Percentiles rank a stretch among this genome's conserved stretches.
Conservation (phyloP, 2,113 vertebrate species). For the Miniopterus natalensis region DNA sequence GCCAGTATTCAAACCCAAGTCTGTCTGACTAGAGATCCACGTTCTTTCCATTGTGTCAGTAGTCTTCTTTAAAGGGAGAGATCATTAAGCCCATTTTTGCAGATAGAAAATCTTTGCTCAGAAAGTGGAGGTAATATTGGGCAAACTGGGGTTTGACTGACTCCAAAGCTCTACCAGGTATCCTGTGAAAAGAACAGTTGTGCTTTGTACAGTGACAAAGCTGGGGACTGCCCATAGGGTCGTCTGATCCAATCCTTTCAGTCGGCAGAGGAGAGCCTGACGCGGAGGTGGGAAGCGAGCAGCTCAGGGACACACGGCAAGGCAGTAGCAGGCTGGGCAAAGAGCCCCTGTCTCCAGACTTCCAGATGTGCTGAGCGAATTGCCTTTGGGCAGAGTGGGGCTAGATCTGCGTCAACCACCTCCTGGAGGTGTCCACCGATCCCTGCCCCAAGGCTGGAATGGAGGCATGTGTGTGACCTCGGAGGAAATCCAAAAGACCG, state of each 20-base stretch:
- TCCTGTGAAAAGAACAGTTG: background rate
- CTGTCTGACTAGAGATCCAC: background rate
- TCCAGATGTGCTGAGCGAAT: background rate
- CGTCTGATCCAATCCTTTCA: background rate
- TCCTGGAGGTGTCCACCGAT: background rate
- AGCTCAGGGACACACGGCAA: background rate
- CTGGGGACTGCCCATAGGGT: background rate
- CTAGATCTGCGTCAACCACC: background rate
- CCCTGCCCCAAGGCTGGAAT: background rate
- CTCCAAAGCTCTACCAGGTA: background rate
- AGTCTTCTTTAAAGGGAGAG: background rate
- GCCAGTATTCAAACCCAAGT: background rate
- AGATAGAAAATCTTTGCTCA: background rate
- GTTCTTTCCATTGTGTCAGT: background rate
- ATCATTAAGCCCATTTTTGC: background rate
- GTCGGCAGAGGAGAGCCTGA: background rate
- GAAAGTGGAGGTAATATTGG: background rate
- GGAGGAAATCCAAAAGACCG: background rate
- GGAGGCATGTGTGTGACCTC: background rate
- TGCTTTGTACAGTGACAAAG: background rate
- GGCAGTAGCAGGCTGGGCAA: background rate
- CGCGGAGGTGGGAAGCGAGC: background rate
- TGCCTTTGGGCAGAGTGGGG: background rate
- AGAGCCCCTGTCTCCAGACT: background rate
- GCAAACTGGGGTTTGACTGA: background rate